Evolutionary conservation across 2,888 invertebrate genomes (phyloP).

Genomic region (Oxytorus armatus): DNA sequence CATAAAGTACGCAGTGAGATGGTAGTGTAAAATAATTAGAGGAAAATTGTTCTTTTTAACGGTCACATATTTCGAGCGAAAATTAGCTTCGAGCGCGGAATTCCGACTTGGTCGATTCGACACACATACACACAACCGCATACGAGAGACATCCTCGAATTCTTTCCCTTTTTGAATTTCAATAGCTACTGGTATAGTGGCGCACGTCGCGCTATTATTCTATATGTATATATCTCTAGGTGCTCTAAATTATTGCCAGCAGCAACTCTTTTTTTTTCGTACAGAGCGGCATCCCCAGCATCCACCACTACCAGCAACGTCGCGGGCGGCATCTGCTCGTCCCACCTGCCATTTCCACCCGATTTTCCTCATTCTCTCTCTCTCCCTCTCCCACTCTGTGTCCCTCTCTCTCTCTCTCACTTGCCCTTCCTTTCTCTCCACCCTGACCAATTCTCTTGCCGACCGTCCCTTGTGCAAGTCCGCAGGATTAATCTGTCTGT

Average conservation of each 20-base stretch:
- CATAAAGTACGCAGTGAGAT: no score
- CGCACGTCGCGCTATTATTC: slow-evolving; percentile 3
- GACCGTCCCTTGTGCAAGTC: slow-evolving; percentile 56
- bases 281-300: slow-evolving; percentile 40
- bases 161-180: slow-evolving; percentile 47
- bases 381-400: slow-evolving; percentile 44
- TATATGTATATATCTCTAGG: slow-evolving; percentile 41
- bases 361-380: slow-evolving; percentile 40
- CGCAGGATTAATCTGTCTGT: slow-evolving; percentile 62
- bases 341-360: slow-evolving; percentile 58
- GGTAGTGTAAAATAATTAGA: no score
- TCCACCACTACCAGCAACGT: slow-evolving; percentile 37
- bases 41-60: no score
- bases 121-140: slow-evolving; percentile 1
- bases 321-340: slow-evolving; percentile 59
- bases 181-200: slow-evolving; percentile 22
- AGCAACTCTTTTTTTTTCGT: slow-evolving; percentile 63
- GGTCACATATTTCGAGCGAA: no score
- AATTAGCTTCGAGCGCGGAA: background rate
- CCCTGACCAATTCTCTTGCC: slow-evolving; percentile 35
- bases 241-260: slow-evolving; percentile 67
- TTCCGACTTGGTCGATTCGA: slow-evolving; percentile 11
- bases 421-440: slow-evolving; percentile 29
- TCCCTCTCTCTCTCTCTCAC: slow-evolving; percentile 38
- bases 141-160: slow-evolving; percentile 1